Conservation (phyloP, 2,113 vertebrate species). For the Xiphophorus hellerii region DNA sequence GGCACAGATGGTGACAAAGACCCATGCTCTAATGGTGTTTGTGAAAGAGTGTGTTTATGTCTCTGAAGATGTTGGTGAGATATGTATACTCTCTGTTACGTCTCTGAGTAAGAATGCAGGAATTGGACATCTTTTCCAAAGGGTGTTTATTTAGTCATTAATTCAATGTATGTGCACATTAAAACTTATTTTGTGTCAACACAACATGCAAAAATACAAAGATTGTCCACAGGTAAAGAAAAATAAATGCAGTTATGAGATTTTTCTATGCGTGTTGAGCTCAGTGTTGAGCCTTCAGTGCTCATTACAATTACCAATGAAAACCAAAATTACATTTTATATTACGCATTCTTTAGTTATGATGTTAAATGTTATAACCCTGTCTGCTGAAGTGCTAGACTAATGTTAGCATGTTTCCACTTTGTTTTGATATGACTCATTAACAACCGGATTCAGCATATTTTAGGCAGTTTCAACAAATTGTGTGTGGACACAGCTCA, state of each 20-base stretch:
- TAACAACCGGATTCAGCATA: too few relatives aligned
- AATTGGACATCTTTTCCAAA: conserved; percentile 28
- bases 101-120: conserved; percentile 12
- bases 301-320: not conserved
- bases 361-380: not conserved
- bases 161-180: conserved; percentile 53
- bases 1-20: conserved; percentile 65
- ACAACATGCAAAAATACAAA: conserved; percentile 16
- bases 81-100: too few relatives aligned
- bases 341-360: not conserved
- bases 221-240: not conserved
- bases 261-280: not conserved
- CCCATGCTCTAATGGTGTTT: conserved; percentile 44
- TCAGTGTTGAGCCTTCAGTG: too few relatives aligned
- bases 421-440: too few relatives aligned
- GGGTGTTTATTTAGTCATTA: conserved; percentile 54
- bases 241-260: not conserved
- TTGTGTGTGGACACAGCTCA: too few relatives aligned
- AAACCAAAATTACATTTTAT: not conserved
- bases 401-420: too few relatives aligned
- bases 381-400: too few relatives aligned
- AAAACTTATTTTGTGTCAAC: conserved; percentile 38
- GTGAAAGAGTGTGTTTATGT: conserved; percentile 38
- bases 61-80: not conserved
- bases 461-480: too few relatives aligned